A percentile compares a stretch with the other conserved stretches of the same genome.
Conservation (phyloP, 2,113 vertebrate species). For the Ardeotis arabs region DNA sequence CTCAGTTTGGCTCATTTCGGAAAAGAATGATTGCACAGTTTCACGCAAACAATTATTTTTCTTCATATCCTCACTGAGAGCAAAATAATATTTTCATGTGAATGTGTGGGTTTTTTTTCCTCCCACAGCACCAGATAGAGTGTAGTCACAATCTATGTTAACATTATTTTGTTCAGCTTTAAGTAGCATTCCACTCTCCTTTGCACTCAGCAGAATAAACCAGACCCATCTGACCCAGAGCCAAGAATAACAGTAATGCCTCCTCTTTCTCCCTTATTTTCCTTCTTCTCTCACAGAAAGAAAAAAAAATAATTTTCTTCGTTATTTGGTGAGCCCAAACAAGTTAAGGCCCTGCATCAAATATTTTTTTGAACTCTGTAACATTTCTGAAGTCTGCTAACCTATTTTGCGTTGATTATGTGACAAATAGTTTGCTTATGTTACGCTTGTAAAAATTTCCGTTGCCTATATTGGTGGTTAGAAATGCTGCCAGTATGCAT, state of each 20-base stretch:
- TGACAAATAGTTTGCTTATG: neutral
- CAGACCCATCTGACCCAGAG: neutral
- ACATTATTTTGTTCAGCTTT: neutral
- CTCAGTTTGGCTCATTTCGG: neutral
- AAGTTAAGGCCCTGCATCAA: neutral
- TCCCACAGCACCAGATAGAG: neutral
- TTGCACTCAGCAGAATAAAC: neutral
- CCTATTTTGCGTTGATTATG: neutral
- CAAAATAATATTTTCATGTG: neutral
- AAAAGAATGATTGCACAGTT: neutral
- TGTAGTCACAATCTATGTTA: neutral
- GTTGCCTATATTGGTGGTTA: neutral
- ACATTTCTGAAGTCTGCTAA: neutral
- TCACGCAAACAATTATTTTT: neutral
- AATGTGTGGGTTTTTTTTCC: rapidly evolving
- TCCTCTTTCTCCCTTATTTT: neutral
- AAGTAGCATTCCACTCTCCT: constrained; percentile 11
- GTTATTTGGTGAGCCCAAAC: neutral
- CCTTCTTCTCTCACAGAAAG: neutral
- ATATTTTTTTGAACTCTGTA: neutral
- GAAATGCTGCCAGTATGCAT: neutral
- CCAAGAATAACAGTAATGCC: neutral
- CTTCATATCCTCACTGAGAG: neutral
- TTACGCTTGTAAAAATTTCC: constrained; percentile 23
- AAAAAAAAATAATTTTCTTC: neutral